Evolutionary conservation across 2,113 vertebrate genomes (phyloP).

Genomic region (Zapornia atra): DNA sequence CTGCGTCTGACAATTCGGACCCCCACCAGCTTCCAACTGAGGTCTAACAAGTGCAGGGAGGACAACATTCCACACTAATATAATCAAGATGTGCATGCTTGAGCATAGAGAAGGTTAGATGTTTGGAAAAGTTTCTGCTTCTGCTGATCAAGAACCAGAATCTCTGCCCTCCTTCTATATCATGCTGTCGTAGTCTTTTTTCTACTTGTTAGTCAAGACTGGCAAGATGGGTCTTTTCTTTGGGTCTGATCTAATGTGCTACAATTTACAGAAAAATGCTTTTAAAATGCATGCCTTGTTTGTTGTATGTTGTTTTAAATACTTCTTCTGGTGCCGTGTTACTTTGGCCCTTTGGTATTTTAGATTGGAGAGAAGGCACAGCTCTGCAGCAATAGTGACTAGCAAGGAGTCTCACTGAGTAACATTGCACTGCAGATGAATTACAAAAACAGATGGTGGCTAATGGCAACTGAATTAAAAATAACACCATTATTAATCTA

Average conservation of each 20-base stretch:
- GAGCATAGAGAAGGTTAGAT: neutral
- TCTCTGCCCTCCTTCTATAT: neutral
- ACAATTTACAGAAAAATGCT: neutral
- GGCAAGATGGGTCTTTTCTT: neutral
- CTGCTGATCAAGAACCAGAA: neutral
- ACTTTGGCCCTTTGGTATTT: neutral
- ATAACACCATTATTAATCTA: neutral
- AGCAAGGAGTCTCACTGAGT: neutral
- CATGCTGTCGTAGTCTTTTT: neutral
- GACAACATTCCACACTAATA: neutral
- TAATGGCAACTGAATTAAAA: slow-evolving; percentile 40
- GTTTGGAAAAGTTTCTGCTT: neutral
- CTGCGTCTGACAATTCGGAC: neutral
- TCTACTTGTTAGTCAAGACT: neutral
- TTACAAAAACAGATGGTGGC: slow-evolving; percentile 21
- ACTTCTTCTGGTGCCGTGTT: neutral
- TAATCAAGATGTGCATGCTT: neutral
- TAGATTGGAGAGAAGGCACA: neutral
- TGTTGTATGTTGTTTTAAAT: neutral
- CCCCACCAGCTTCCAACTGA: neutral
- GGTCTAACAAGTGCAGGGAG: neutral
- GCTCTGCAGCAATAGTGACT: neutral
- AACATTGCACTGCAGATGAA: neutral
- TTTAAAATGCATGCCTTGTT: neutral
- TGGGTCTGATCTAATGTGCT: neutral